Conservation (phyloP, 2,888 invertebrate species). For the Clistopyga incitator region DNA sequence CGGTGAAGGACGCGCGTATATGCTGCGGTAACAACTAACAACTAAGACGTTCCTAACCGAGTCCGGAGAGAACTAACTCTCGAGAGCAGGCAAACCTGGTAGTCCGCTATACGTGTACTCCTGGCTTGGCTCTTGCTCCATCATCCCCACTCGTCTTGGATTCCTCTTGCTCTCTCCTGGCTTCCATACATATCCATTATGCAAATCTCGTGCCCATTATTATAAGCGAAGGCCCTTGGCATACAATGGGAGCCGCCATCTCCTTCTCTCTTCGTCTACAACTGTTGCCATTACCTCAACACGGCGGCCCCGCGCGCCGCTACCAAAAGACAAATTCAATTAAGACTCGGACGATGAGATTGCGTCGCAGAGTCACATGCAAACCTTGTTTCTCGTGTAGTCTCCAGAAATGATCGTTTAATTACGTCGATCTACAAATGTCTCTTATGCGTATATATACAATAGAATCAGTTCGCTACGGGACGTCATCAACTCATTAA, state of each 20-base stretch:
- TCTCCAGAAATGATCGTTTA: conserved; percentile 48
- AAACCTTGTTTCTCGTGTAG: conserved; percentile 32
- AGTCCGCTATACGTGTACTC: conserved; percentile 47
- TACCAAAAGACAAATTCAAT: conserved; percentile 82
- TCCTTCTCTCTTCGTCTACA: conserved; percentile 73
- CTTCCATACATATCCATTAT: conserved; percentile 84
- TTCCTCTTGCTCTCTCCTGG: conserved; percentile 70
- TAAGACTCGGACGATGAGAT: conserved; percentile 80
- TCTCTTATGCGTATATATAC: conserved; percentile 9
- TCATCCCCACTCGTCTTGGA: conserved; percentile 37
- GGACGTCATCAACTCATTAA: not conserved
- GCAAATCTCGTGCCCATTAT: conserved; percentile 83
- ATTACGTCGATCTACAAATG: conserved; percentile 42
- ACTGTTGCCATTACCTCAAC: conserved; percentile 82
- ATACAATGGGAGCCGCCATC: conserved; percentile 74
- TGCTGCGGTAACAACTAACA: conserved; percentile 81
- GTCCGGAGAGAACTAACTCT: conserved; percentile 75
- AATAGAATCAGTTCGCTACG: not conserved
- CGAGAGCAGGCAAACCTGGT: conserved; percentile 64
- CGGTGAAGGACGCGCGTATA: conserved; percentile 77
- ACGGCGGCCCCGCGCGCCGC: conserved; percentile 66
- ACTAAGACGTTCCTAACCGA: conserved; percentile 80
- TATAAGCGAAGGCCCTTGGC: conserved; percentile 83
- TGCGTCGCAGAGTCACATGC: conserved; percentile 66
- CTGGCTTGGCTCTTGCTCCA: conserved; percentile 57